These are phyloP conservation scores for Aplochiton taeniatus DNA, from an alignment of 2,797 vertebrate genomes.

Conservation along the genomic window DNA sequence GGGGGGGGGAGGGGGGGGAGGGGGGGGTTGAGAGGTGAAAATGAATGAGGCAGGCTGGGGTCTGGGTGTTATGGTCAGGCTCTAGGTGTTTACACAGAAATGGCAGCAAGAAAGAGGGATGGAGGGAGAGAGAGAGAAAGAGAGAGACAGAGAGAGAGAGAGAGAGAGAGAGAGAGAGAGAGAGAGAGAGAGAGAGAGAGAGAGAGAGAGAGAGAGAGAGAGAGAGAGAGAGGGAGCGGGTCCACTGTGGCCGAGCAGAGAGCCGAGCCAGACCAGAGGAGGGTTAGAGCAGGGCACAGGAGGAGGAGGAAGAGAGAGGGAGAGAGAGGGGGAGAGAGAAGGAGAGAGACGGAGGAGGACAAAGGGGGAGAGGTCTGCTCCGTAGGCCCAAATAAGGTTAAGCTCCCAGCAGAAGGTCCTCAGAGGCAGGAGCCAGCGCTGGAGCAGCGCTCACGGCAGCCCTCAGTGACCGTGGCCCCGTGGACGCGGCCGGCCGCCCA, in stretches of 20 bases:
- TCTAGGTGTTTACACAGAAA: conserved; percentile 71
- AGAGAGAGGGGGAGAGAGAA: not conserved
- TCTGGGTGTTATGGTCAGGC: conserved; percentile 67
- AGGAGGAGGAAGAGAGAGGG: conserved; percentile 21
- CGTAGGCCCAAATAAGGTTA: conserved; percentile 69
- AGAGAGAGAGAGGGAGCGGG: conserved; percentile 37
- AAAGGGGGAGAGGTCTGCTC: conserved; percentile 52
- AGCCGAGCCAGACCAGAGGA: conserved; percentile 75
- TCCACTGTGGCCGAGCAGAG: conserved; percentile 51
- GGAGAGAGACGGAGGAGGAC: not conserved
- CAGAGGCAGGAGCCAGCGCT: conserved; percentile 21
- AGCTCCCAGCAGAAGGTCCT: conserved; percentile 27
- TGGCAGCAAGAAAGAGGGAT: conserved; percentile 48
- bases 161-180: conserved; percentile 31
- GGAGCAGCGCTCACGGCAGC: conserved; percentile 1
- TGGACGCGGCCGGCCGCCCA: no score
- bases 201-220: conserved; percentile 30
- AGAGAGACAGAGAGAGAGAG: conserved; percentile 28
- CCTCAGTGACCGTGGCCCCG: no score
- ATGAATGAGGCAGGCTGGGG: conserved; percentile 40
- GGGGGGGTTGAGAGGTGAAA: not conserved
- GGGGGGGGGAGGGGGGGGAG: not conserved
- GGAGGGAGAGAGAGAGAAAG: conserved; percentile 38
- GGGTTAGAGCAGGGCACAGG: conserved; percentile 62
- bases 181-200: conserved; percentile 39